Conservation (phyloP, 1,140 invertebrate genomes). For the Eueides isabella region DNA sequence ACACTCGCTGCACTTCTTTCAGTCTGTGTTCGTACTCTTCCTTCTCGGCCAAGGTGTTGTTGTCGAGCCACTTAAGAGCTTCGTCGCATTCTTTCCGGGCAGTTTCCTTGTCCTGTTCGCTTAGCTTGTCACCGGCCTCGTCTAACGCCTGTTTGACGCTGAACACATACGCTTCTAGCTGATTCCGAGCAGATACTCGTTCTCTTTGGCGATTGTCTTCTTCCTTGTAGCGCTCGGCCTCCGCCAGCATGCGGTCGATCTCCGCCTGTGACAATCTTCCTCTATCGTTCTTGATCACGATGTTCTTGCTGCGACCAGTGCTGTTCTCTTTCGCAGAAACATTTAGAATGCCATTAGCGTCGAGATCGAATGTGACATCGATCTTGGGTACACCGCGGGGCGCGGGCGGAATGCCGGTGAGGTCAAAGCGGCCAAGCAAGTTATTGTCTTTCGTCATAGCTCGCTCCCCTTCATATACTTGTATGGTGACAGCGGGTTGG, state of each 20-base stretch:
- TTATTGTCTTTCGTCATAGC: constrained; percentile 86
- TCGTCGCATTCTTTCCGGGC: constrained; percentile 82
- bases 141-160: constrained; percentile 88
- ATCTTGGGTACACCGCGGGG: constrained; percentile 85
- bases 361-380: constrained; percentile 84
- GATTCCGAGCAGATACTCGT: constrained; percentile 88
- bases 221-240: constrained; percentile 87
- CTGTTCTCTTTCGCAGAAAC: constrained; percentile 84
- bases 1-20: constrained; percentile 87
- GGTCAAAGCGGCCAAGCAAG: constrained; percentile 89
- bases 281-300: constrained; percentile 84
- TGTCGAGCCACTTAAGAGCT: constrained; percentile 83
- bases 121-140: constrained; percentile 84
- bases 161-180: constrained; percentile 91
- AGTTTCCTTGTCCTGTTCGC: constrained; percentile 83
- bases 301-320: constrained; percentile 81
- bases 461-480: constrained; percentile 87
- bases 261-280: constrained; percentile 83
- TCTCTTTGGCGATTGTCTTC: constrained; percentile 87
- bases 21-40: constrained; percentile 91
- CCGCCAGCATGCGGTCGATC: constrained; percentile 85
- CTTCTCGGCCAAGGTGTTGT: constrained; percentile 88
- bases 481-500: constrained; percentile 87
- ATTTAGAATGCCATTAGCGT: constrained; percentile 85
- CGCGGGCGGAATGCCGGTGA: constrained; percentile 88